Base-by-base conservation (phyloP, 37 sponge, comb jelly and placozoan genomes). In the Tethya wilhelma region DNA sequence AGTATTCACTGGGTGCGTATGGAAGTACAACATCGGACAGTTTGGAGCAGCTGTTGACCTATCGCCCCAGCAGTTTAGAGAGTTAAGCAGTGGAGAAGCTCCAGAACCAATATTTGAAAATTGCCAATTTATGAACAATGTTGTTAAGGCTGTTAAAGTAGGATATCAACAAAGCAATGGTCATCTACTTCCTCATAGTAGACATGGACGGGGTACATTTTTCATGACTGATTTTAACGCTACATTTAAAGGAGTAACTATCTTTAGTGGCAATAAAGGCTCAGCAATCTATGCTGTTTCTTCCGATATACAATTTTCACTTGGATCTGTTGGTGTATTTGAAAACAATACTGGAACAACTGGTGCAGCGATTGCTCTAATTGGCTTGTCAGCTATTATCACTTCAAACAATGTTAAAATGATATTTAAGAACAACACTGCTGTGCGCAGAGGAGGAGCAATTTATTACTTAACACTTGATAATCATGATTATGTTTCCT, bases 41-140 rank as follows among this genome's bases (percentile, higher is more conserved):
- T 77, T 64, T 64, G 78, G 78, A 2, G 31, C 78, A 63, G 78
- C 78, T 31, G 60, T 77, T 23, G 45, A 9, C 31, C 26, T 77
- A 9, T 43, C 41, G 4, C 78, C 65, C 1, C n/a, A n/a, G n/a
- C 26, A 62, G 43, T 44, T 45, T 14, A 43, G 64, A 65, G 42
- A 63, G 26, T 2, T 63, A 3, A 43, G 42, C 59, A 17, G 33
- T 31, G 45, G 23, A 42, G 78, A 65, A 0, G 63, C 19, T 9
- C 78, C 78, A 41, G 30, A 7, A 32, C 78, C 65, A 77, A 28
- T 7, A 34, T 55, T 73, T 23, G 23, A n/a, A 6, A 23, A 56
- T 6, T 73, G 74, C 38, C 31, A 56, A 1, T 56, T 73, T 11
- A n/a, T 22, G 4, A 41, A n/a, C 38, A 73, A 73, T 56, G 20